Conservation (phyloP, 2,113 vertebrate species). For the Cottus gobio region DNA sequence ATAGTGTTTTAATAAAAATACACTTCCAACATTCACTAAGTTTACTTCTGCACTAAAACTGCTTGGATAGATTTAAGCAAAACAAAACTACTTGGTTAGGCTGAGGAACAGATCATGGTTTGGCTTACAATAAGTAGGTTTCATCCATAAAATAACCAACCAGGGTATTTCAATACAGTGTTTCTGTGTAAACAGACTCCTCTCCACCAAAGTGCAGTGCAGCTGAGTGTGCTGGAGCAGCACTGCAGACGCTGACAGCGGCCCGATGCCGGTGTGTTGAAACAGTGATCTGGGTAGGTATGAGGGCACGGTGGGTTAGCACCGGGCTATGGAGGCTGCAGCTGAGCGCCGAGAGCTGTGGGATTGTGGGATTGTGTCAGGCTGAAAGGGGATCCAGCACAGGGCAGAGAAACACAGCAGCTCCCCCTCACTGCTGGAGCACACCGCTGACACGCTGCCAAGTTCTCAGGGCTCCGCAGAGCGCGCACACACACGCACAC, state of each 20-base stretch:
- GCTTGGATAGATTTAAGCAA: too few species aligned
- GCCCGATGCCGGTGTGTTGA: constrained; percentile 33
- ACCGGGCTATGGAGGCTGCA: constrained; percentile 52
- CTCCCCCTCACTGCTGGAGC: constrained; percentile 74
- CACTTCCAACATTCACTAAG: too few species aligned
- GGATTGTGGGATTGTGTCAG: constrained; percentile 73
- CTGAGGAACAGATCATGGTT: too few species aligned
- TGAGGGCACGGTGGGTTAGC: constrained; percentile 51
- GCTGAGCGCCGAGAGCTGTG: constrained; percentile 63
- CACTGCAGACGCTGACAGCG: constrained; percentile 34
- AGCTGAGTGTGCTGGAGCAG: constrained; percentile 10
- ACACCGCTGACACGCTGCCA: constrained; percentile 68
- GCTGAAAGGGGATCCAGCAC: constrained; percentile 73
- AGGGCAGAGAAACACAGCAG: constrained; percentile 66
- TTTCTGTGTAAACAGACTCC: constrained; percentile 15
- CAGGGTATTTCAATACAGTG: background rate
- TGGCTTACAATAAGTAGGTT: background rate
- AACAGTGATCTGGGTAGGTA: constrained; percentile 53
- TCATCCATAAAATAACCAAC: background rate
- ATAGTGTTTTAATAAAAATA: too few species aligned
- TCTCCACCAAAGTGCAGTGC: background rate
- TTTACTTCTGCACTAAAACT: too few species aligned
- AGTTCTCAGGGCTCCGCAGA: constrained; percentile 71
- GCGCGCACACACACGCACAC: constrained; percentile 10
- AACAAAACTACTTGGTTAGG: too few species aligned